Percentiles rank a stretch among this genome's conserved stretches.
These are phyloP conservation scores for Apamea anceps DNA, from an alignment of 2,888 invertebrate genomes.

Conservation along the genomic window DNA sequence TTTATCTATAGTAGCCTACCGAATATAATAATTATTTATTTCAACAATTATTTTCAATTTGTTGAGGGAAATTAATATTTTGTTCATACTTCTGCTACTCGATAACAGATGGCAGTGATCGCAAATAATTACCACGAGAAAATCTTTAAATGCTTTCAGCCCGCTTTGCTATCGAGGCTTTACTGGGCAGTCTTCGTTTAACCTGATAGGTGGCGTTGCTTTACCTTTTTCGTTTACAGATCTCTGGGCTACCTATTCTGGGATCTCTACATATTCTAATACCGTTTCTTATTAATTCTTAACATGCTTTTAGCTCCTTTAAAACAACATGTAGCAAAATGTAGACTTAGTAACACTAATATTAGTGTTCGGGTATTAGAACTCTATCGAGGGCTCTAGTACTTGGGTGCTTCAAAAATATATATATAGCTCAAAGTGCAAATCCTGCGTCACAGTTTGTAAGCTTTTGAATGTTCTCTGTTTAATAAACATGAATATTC, in stretches of 20 bases:
- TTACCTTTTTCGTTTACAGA: background rate
- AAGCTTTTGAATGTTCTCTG: background rate
- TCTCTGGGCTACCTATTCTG: background rate
- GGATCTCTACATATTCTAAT: background rate
- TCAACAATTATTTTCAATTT: too few species aligned
- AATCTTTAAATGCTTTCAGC: conserved; percentile 1
- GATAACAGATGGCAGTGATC: conserved; percentile 51
- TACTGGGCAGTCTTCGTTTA: background rate
- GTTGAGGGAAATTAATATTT: background rate
- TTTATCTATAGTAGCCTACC: background rate
- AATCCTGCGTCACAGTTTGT: background rate
- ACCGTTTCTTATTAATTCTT: background rate
- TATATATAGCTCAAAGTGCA: background rate
- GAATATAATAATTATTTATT: background rate
- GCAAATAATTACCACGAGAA: background rate
- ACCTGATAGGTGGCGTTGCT: conserved; percentile 22
- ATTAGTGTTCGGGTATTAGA: too few species aligned
- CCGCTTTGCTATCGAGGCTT: background rate
- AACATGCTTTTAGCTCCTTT: background rate
- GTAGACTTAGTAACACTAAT: background rate
- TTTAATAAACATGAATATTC: background rate
- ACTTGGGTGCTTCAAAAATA: background rate
- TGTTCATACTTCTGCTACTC: conserved; percentile 44
- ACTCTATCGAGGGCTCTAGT: too few species aligned
- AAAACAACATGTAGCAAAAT: background rate